A percentile compares a stretch with the other conserved stretches of the same genome.
Conservation (phyloP, 2,113 vertebrate genomes). For the Dinomys branickii region DNA sequence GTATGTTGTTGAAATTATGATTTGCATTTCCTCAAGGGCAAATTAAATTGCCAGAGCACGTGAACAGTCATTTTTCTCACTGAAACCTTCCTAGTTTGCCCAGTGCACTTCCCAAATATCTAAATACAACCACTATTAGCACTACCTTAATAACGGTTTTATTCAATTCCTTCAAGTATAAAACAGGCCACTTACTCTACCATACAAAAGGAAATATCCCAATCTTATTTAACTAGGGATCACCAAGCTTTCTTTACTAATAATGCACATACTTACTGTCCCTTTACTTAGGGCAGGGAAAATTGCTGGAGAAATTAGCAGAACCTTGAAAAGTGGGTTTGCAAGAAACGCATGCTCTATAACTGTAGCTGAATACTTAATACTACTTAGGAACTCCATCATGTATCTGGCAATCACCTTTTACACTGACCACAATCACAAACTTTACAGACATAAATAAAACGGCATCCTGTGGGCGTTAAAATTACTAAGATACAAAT, state of each 20-base stretch:
- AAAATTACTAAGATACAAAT: constrained; percentile 40
- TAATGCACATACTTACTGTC: not conserved
- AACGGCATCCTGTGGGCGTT: not conserved
- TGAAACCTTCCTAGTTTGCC: constrained; percentile 30
- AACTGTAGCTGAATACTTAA: not conserved
- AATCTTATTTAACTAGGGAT: not conserved
- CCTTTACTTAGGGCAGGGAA: not conserved
- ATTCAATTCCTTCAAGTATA: constrained; percentile 19
- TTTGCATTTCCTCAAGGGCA: not conserved
- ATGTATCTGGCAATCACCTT: not conserved
- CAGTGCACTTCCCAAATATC: not conserved
- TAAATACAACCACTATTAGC: not conserved
- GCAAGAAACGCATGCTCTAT: constrained; percentile 17
- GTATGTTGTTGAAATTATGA: not conserved
- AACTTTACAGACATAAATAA: not conserved
- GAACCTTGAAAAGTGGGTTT: constrained; percentile 12
- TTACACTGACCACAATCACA: constrained; percentile 10
- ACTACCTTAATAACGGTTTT: constrained; percentile 15
- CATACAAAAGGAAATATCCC: not conserved
- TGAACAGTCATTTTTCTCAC: constrained; percentile 23
- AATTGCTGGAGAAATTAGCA: not conserved
- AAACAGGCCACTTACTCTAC: not conserved
- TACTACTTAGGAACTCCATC: not conserved
- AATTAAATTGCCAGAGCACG: not conserved
- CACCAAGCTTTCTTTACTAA: not conserved